phyloP scores from a whole-genome alignment of 2,797 vertebrate species.

The Furcifer pardalis region DNA sequence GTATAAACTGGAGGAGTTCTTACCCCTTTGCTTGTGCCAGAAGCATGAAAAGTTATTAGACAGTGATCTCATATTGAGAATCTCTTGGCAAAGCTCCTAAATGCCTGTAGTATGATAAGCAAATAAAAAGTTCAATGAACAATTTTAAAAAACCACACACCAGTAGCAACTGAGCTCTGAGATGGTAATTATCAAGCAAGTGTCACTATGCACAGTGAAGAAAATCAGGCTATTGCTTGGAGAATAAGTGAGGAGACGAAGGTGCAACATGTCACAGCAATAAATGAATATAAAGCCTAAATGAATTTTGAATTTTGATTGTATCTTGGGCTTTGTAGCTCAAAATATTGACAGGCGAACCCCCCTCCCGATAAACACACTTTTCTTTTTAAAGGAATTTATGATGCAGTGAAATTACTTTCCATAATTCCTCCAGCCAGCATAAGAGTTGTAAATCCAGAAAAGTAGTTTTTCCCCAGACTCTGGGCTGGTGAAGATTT shows the following conservation, averaged over 20 bases:
- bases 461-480: too few relatives aligned
- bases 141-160: background rate
- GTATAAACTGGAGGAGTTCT: slow-evolving; percentile 5
- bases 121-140: slow-evolving; percentile 18
- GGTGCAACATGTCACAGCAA: background rate
- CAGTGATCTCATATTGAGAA: slow-evolving; percentile 40
- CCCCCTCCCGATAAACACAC: background rate
- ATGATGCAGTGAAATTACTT: too few relatives aligned
- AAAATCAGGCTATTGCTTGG: background rate
- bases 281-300: slow-evolving; percentile 1
- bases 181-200: background rate
- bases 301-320: slow-evolving; percentile 36
- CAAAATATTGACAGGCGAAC: background rate
- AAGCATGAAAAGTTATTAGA: slow-evolving; percentile 18
- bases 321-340: slow-evolving; percentile 25
- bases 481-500: background rate
- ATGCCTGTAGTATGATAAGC: slow-evolving; percentile 30
- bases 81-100: slow-evolving; percentile 24
- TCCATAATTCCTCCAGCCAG: background rate
- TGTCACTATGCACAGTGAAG: background rate
- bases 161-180: slow-evolving; percentile 1
- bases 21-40: slow-evolving; percentile 1
- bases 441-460: background rate
- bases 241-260: slow-evolving; percentile 22
- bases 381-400: background rate